A percentile compares a stretch with the other conserved stretches of the same genome.
phyloP scores from a whole-genome alignment of 2,113 vertebrate species.

The Dasyurus viverrinus region DNA sequence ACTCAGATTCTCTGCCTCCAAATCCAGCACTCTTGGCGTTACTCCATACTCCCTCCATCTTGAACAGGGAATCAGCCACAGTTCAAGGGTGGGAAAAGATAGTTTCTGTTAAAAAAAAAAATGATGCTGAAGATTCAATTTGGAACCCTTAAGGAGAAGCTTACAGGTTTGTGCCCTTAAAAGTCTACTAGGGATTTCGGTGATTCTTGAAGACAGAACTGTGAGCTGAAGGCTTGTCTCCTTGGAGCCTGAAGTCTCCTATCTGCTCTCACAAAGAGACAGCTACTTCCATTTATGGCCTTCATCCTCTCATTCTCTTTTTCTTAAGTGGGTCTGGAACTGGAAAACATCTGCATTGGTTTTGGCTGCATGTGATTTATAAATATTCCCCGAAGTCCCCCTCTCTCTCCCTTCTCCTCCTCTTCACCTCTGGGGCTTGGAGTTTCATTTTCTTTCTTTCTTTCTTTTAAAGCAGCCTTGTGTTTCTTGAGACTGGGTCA shows the following conservation, averaged over 20 bases:
- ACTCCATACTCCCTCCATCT: background rate
- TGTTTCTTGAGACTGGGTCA: slow-evolving; percentile 76
- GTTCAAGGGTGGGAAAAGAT: background rate
- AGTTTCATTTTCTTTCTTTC: background rate
- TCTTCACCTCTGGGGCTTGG: slow-evolving; percentile 67
- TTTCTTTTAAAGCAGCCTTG: slow-evolving; percentile 61
- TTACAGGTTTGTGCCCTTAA: background rate
- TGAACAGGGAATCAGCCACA: background rate
- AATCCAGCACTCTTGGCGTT: background rate
- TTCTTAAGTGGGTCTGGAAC: slow-evolving; percentile 60
- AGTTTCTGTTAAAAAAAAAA: background rate
- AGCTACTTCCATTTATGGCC: slow-evolving; percentile 42
- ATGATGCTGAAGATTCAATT: background rate
- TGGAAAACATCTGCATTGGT: slow-evolving; percentile 71
- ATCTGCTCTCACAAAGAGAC: slow-evolving; percentile 15
- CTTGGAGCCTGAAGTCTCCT: background rate
- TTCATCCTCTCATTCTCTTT: slow-evolving; percentile 37
- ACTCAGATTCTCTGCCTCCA: background rate
- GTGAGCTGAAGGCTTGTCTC: background rate
- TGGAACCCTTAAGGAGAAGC: background rate
- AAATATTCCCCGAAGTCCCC: slow-evolving; percentile 56
- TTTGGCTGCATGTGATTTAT: slow-evolving; percentile 73
- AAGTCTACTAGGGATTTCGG: background rate
- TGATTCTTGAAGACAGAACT: background rate
- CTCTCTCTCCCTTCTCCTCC: slow-evolving; percentile 54